Conservation (phyloP, 2,888 invertebrate species). For the Folsomia manolachei region DNA sequence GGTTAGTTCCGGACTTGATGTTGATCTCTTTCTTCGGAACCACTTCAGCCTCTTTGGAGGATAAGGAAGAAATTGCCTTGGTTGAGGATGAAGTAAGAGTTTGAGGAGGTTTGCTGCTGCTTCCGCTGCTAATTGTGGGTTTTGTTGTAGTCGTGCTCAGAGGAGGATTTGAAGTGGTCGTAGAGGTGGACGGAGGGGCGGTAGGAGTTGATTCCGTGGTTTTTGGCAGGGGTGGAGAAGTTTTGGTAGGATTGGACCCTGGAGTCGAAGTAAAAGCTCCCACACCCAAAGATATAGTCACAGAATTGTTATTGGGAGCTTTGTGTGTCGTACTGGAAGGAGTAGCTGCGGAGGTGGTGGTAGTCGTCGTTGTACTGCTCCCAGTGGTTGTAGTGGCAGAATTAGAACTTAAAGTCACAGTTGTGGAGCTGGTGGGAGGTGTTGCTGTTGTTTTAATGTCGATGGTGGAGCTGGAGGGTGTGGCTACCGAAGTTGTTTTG, state of each 20-base stretch:
- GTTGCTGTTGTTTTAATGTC: constrained; percentile 13
- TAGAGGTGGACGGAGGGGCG: not conserved
- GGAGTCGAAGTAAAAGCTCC: constrained; percentile 15
- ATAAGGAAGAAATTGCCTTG: not conserved
- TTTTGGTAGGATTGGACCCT: not conserved
- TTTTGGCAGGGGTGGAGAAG: not conserved
- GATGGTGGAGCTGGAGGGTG: not conserved
- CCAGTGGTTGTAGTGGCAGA: not conserved
- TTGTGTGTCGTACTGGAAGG: no score
- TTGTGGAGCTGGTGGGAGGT: not conserved
- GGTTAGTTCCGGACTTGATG: not conserved
- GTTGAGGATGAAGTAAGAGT: not conserved
- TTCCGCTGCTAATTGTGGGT: constrained; percentile 8
- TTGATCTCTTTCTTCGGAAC: not conserved
- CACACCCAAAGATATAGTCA: constrained; percentile 35
- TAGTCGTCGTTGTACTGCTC: not conserved
- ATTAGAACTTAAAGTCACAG: not conserved
- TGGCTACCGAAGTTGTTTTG: not conserved
- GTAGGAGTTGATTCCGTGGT: not conserved
- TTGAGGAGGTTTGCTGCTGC: not conserved
- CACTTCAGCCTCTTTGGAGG: not conserved
- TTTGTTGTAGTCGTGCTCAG: constrained; percentile 14
- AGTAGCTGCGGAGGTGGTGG: not conserved
- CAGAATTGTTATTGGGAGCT: no score
- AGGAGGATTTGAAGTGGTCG: not conserved